Base-by-base conservation (phyloP, 2,113 vertebrate species). In the Notothenia rossii region DNA sequence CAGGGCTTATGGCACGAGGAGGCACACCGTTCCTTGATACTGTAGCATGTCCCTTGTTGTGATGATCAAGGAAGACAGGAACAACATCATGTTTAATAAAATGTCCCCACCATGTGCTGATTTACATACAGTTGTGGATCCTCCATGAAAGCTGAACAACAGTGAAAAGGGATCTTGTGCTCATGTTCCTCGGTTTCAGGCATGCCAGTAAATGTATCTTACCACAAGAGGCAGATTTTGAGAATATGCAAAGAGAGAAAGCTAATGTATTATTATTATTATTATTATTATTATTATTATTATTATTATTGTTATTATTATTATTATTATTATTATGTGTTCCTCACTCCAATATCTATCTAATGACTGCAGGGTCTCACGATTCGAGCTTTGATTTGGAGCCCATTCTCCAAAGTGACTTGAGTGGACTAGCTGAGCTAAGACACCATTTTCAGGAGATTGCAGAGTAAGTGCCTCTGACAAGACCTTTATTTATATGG, bases 401-500 rank as follows among this genome's bases (percentile, higher is more conserved):
- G 68, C 69, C 69, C 73, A 60, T 88, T 85, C 86, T 82, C 84
- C 82, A 77, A 74, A 73, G 87, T 77, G 87, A 88, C 88, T 86
- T 83, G 84, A 92, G 88, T 85, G 81, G 88, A 87, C 85, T 61
- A 80, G 84, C 85, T 89, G 83, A 89, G 88, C 78, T 86, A 84
- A 86, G 81, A 85, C 79, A 84, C 78, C 79, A 89, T 93, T 90
- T 92, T 70, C 83, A 79, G 72, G 72, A 89, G 87, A 90, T 85
- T 92, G 90, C 82, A 59, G 83, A 79, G 77, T 88, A 90, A 93
- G 91, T 89, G 93, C 88, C 90, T 88, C 73, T 67, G 82, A 87
- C 84, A 87, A 87, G 81, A 84, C 80, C 76, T 89, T 77, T 86
- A 91, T 92, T 90, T 89, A 81, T 86, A 81, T 84, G 84, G 72